phyloP scores from a whole-genome alignment of 1,140 invertebrate species.

The Leptoteleia sp. region DNA sequence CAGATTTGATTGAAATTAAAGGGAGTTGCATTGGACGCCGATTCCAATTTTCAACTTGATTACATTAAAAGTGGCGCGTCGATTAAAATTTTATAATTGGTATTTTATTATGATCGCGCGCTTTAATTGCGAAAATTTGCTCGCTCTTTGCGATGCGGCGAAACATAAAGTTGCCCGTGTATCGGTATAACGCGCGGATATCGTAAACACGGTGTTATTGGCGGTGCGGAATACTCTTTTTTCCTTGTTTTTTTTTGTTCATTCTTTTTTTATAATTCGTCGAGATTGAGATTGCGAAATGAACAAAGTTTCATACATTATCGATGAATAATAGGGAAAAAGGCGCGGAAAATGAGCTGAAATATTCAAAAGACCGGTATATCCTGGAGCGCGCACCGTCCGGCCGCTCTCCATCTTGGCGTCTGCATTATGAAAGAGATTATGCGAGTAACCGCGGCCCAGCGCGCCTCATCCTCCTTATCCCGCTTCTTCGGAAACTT shows the following conservation, averaged over 20 bases:
- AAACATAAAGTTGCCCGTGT: not conserved
- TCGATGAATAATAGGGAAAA: constrained; percentile 62
- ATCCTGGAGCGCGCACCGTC: constrained; percentile 37
- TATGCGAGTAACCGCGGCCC: constrained; percentile 75
- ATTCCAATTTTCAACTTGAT: constrained; percentile 31
- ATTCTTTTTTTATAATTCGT: constrained; percentile 34
- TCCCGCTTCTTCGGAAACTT: constrained; percentile 75
- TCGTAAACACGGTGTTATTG: constrained; percentile 5
- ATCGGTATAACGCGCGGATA: too few species aligned
- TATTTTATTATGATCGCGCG: constrained; percentile 14
- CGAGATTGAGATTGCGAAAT: constrained; percentile 41
- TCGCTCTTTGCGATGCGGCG: constrained; percentile 1
- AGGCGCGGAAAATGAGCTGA: constrained; percentile 55
- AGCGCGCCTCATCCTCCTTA: constrained; percentile 70
- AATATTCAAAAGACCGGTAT: constrained; percentile 52
- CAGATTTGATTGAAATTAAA: constrained; percentile 15
- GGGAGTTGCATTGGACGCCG: not conserved
- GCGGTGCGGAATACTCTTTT: too few species aligned
- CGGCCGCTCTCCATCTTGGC: constrained; percentile 65
- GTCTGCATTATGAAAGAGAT: constrained; percentile 75
- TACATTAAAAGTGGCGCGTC: constrained; percentile 8
- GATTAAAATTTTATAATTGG: constrained; percentile 22
- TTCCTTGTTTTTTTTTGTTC: not conserved
- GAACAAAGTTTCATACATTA: constrained; percentile 60
- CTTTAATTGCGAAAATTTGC: constrained; percentile 14